Conservation (phyloP, 2,113 vertebrate genomes). For the Indicator maculatus region DNA sequence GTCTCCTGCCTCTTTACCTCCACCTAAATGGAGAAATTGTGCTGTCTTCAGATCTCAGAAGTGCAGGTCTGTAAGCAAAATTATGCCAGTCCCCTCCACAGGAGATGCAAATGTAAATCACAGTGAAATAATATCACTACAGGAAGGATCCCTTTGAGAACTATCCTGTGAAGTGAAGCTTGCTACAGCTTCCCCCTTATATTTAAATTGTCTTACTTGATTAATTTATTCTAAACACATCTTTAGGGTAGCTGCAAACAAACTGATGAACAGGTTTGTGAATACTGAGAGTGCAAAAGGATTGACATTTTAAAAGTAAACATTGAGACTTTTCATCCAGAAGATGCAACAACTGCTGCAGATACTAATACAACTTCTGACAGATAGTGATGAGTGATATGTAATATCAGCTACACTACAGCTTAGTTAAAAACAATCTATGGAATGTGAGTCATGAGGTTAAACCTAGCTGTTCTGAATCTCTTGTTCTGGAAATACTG, state of each 20-base stretch:
- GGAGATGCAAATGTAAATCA: not conserved
- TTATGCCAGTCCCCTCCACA: not conserved
- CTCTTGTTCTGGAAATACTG: not conserved
- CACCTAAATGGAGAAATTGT: not conserved
- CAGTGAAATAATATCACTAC: not conserved
- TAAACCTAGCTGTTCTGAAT: not conserved
- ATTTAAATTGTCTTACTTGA: conserved; percentile 37
- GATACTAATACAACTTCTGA: conserved; percentile 29
- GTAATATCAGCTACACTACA: not conserved
- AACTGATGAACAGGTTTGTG: conserved; percentile 4
- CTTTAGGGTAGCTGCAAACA: conserved; percentile 10
- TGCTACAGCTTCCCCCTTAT: not conserved
- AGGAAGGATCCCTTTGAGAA: not conserved
- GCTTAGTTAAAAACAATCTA: not conserved
- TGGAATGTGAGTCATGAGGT: not conserved
- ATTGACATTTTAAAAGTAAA: conserved; percentile 69
- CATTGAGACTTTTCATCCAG: conserved; percentile 43
- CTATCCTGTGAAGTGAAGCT: not conserved
- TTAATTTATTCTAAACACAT: conserved; percentile 55
- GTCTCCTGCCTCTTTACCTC: not conserved
- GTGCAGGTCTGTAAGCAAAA: not conserved
- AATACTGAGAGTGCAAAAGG: conserved; percentile 19
- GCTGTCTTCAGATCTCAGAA: not conserved
- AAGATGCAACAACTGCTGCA: conserved; percentile 28
- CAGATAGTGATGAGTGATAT: not conserved